Percentiles rank a stretch among this genome's conserved stretches.
Evolutionary conservation across 2,888 invertebrate species (phyloP).

Genomic region (Pantelozetes paolii): DNA sequence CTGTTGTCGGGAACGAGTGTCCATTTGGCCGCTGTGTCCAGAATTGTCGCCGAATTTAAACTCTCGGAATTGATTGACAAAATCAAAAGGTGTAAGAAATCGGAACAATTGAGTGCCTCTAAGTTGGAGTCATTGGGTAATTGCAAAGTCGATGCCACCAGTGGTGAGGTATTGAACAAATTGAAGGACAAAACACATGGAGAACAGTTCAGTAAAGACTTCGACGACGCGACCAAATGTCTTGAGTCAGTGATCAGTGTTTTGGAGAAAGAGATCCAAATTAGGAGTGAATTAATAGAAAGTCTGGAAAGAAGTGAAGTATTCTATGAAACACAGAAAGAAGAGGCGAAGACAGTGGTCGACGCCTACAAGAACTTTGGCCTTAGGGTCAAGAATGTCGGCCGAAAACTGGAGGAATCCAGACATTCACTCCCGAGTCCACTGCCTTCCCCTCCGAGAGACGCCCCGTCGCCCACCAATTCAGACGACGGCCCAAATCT

Average conservation of each 20-base stretch:
- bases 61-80: conserved; percentile 66
- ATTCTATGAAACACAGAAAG: conserved; percentile 81
- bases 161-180: conserved; percentile 58
- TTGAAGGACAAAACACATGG: conserved; percentile 71
- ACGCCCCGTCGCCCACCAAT: conserved; percentile 73
- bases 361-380: conserved; percentile 95
- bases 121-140: conserved; percentile 65
- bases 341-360: conserved; percentile 91
- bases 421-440: conserved; percentile 62
- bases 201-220: conserved; percentile 79
- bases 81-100: conserved; percentile 67
- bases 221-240: conserved; percentile 72
- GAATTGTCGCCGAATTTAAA: conserved; percentile 64
- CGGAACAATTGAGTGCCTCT: conserved; percentile 69
- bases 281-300: conserved; percentile 70
- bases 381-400: conserved; percentile 74
- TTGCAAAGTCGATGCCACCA: conserved; percentile 69
- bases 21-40: conserved; percentile 52
- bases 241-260: conserved; percentile 74
- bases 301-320: conserved; percentile 73
- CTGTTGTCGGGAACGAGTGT: conserved; percentile 57
- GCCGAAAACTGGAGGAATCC: conserved; percentile 67
- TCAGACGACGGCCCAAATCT: conserved; percentile 55
- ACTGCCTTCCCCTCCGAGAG: conserved; percentile 55
- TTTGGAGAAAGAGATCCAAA: conserved; percentile 74